Evolutionary conservation across 2,113 vertebrate genomes (phyloP), one percentile per base, ranked within the genome.

Genomic region (Solenodon paradoxus): DNA sequence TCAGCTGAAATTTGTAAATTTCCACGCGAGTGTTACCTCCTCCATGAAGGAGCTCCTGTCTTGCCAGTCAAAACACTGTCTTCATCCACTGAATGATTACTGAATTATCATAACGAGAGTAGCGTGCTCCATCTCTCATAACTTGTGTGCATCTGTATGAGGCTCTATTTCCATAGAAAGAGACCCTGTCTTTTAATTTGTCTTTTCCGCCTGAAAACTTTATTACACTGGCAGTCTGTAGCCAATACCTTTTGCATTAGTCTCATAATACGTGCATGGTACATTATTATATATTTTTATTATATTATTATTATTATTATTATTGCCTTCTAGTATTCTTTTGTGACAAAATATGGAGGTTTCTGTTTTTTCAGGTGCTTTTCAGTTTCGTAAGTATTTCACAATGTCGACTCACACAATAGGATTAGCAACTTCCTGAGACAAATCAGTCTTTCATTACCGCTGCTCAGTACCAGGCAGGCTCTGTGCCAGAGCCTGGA

Each of bases 361-460:
- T 6, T 51, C n/a, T n/a, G n/a, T 53, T n/a, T 32, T 19, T 24
- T 47, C 66, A 74, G 42, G 11, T 80, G 53, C 20, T 82, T 28
- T 38, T 9, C 24, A 45, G 35, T 64, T 92, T 51, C 19, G 0
- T 81, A 72, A 88, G 30, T 57, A 81, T 94, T 96, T 85, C 78
- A 22, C 51, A 88, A 88, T 20, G 42, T 64, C 64, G 68, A 61
- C 9, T 13, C 71, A 35, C 64, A 79, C 77, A 88, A 85, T 55
- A 96, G n/a, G 78, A 97, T 96, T 94, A 96, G 51, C 9, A 22
- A 74, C 64, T 74, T 92, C 45, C 71, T 93, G 30, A 75, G 47
- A 78, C 40, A 91, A 94, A 85, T 40, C 16, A 30, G 8, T n/a
- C 79, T 55, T 63, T 82, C 57, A 64, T 61, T 49, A 32, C 19